Evolutionary conservation across 2,113 vertebrate species (phyloP), one percentile per base, ranked within the genome.

Genomic region (Nyctereutes procyonoides): DNA sequence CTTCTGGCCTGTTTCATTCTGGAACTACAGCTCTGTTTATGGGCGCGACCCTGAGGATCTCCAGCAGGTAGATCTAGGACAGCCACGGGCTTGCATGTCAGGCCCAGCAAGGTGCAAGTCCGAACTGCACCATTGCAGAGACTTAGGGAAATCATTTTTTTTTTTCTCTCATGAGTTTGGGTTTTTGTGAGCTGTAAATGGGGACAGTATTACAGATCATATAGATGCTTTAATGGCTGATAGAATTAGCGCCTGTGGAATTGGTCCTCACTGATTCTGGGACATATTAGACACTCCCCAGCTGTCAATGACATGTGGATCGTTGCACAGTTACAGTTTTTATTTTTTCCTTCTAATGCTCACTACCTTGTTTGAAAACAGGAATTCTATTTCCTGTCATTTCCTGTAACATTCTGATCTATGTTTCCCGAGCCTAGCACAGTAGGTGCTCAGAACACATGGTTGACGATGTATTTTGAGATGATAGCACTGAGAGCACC

Each of bases 91-190:
- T 69, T 79, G 30, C 5, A 0, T 4, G 1, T 15, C 30, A 67
- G 51, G 56, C 0, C 2, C 58, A 32, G 28, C 32, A 43, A 53
- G 22, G 6, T 28, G 60, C 26, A 56, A 10, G 69, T 20, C 15
- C 10, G 1, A 60, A 56, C 4, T 1, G 9, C 2, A 5, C n/a
- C 9, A 20, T 22, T 55, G 26, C 12, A 7, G 8, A 56, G 35
- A 65, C 15, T 55, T 24, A 1, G 28, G 26, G 22, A 16, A n/a
- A 51, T 22, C 8, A 14, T 51, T 81, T 62, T 51, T 24, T 14
- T 81, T 62, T 51, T 24, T 14, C 55, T n/a, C 63, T 6, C 9
- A 2, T 10, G 30, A 2, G 30, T 8, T 58, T 73, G 17, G 4
- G 2, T 38, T 53, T 53, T 58, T 28, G 1, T 35, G 22, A 67